Percentiles rank a stretch among this genome's conserved stretches.
phyloP scores from a whole-genome alignment of 2,113 vertebrate species.

The Bucco capensis region DNA sequence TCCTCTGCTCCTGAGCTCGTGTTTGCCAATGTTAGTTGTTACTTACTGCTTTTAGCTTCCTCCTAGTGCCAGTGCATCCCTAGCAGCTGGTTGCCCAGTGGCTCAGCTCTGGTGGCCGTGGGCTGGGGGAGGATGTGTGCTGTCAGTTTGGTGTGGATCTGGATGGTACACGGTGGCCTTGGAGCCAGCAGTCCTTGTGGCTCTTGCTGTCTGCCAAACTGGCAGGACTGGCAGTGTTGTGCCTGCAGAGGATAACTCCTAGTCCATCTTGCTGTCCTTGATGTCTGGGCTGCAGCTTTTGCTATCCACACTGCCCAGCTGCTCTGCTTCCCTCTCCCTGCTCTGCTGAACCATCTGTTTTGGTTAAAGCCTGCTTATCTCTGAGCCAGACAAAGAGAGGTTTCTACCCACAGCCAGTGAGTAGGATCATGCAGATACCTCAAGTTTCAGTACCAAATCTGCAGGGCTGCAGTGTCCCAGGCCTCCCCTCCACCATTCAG shows the following conservation, averaged over 20 bases:
- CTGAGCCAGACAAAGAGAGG: neutral
- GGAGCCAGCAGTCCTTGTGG: neutral
- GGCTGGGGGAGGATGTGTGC: neutral
- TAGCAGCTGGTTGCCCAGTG: neutral
- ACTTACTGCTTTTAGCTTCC: neutral
- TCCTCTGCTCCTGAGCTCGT: neutral
- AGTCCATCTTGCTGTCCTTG: neutral
- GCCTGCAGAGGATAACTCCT: neutral
- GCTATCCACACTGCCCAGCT: fast-evolving
- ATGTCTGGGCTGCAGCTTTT: neutral
- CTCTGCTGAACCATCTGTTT: neutral
- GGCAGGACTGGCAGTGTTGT: neutral
- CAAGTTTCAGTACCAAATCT: neutral
- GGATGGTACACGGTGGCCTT: neutral
- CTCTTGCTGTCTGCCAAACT: neutral
- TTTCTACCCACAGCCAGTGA: neutral
- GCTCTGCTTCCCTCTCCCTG: neutral
- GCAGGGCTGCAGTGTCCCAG: neutral
- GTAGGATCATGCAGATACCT: neutral
- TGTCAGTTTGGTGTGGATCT: neutral
- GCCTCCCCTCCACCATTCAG: fast-evolving
- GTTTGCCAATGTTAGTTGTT: neutral
- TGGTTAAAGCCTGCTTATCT: neutral
- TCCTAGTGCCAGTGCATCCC: neutral
- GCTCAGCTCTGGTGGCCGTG: neutral